A percentile compares a stretch with the other conserved stretches of the same genome.
phyloP scores from a whole-genome alignment of 2,113 vertebrate species.

The Charadrius vociferus region DNA sequence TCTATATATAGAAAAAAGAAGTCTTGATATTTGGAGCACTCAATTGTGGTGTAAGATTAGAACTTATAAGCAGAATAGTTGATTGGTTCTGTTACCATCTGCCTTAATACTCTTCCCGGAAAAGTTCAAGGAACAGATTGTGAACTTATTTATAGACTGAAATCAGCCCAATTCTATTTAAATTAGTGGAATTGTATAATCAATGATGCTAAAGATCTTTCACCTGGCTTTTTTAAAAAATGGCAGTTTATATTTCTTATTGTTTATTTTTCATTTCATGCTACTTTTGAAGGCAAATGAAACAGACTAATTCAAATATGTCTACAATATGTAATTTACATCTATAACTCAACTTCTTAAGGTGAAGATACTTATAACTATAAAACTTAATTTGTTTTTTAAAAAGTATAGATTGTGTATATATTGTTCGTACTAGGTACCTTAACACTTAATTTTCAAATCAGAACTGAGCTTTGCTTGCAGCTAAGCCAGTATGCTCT shows the following conservation, averaged over 20 bases:
- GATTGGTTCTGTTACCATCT: not conserved
- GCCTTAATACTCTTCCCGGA: not conserved
- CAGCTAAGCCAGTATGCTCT: not conserved
- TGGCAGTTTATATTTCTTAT: not conserved
- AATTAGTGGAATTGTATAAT: not conserved
- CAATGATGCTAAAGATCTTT: not conserved
- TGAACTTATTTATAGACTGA: not conserved
- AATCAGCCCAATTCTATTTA: not conserved
- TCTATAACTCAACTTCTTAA: not conserved
- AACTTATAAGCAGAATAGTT: not conserved
- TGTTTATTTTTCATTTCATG: not conserved
- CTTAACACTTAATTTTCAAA: not conserved
- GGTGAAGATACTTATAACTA: not conserved
- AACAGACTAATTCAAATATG: not conserved
- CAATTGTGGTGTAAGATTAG: rapidly evolving
- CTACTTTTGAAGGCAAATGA: not conserved
- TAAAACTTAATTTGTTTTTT: not conserved
- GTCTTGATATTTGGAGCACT: not conserved
- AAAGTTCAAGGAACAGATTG: not conserved
- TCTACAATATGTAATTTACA: not conserved
- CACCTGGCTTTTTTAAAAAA: not conserved
- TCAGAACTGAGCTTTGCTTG: not conserved
- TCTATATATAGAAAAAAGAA: not conserved
- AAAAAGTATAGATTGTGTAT: not conserved
- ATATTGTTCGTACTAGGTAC: not conserved